phyloP scores from a whole-genome alignment of 2,113 vertebrate species.

The Prunella fulvescens region DNA sequence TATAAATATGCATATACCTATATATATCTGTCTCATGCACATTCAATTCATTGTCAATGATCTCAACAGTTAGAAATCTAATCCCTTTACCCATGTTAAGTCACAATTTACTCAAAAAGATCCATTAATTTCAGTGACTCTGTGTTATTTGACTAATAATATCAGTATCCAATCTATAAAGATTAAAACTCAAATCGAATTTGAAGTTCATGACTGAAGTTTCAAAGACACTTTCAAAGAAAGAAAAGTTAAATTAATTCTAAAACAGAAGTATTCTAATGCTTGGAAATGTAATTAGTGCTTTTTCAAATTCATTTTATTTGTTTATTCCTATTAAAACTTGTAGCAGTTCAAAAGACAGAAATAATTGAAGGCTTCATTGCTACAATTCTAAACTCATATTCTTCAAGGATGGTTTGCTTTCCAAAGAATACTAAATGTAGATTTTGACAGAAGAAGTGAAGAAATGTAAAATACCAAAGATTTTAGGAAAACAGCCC shows the following conservation, averaged over 20 bases:
- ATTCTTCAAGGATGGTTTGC: background rate
- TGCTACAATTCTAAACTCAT: background rate
- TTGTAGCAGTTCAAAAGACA: slow-evolving; percentile 20
- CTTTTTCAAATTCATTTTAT: background rate
- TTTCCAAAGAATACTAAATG: background rate
- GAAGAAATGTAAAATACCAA: background rate
- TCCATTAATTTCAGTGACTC: background rate
- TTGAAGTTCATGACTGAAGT: slow-evolving; percentile 19
- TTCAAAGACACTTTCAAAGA: slow-evolving; percentile 32
- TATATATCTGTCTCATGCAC: background rate
- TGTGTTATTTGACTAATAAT: slow-evolving; percentile 7
- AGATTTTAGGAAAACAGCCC: background rate
- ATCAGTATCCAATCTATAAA: slow-evolving; percentile 2
- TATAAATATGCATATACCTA: too few relatives aligned
- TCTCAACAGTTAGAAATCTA: background rate
- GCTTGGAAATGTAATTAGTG: background rate
- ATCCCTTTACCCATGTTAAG: background rate
- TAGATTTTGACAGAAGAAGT: background rate
- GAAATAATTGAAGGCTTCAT: background rate
- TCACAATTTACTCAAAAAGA: background rate
- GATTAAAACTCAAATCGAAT: slow-evolving; percentile 33
- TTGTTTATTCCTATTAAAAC: slow-evolving; percentile 25
- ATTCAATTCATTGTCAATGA: background rate
- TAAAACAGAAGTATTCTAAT: background rate
- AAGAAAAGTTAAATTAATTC: slow-evolving; percentile 15